These are phyloP conservation scores for Glossosoma conforme DNA, from an alignment of 1,140 invertebrate species.

Conservation along the genomic window DNA sequence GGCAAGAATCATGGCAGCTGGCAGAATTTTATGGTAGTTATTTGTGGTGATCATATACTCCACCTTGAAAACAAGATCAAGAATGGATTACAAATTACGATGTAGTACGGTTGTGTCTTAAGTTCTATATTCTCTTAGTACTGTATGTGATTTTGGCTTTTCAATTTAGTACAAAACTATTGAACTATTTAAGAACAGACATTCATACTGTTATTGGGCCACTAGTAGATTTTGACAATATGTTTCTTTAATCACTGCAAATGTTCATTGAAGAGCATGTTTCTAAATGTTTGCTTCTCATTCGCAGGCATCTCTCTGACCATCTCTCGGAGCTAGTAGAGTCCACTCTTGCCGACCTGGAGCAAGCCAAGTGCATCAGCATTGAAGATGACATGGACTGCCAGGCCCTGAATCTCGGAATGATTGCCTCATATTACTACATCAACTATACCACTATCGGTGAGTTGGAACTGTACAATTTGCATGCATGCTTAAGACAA, in stretches of 20 bases:
- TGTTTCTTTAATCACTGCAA: not conserved
- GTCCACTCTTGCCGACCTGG: constrained; percentile 89
- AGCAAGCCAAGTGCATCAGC: constrained; percentile 97
- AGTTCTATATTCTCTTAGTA: no score
- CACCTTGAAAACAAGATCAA: no score
- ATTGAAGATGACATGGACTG: constrained; percentile 98
- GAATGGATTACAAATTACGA: no score
- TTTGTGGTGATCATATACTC: no score
- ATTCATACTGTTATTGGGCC: no score
- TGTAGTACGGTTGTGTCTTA: no score
- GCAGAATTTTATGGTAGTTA: no score
- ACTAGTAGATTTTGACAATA: not conserved
- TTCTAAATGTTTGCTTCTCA: no score
- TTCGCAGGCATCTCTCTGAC: constrained; percentile 84
- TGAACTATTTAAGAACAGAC: not conserved
- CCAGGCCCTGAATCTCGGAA: constrained; percentile 93
- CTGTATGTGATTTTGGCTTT: no score
- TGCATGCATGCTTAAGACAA: no score
- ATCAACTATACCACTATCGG: constrained; percentile 99
- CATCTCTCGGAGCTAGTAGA: constrained; percentile 98
- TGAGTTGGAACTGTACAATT: constrained; percentile 40
- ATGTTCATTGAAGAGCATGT: not conserved
- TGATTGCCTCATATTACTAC: constrained; percentile 99
- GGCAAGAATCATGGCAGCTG: no score
- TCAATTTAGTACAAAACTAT: no score